Conservation (phyloP, 1,140 invertebrate species). For the Agrypnia vestita region DNA sequence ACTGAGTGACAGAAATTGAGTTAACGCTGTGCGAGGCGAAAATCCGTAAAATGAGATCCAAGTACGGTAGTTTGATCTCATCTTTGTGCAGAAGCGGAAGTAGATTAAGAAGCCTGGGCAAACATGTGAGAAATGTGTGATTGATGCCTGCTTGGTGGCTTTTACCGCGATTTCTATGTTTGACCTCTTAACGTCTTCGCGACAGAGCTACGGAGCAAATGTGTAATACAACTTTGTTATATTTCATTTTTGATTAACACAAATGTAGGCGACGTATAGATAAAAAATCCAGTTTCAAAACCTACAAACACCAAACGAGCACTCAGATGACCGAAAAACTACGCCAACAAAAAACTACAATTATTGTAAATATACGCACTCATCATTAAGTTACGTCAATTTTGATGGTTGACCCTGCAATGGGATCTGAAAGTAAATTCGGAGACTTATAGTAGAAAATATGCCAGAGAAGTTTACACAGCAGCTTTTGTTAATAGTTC, state of each 20-base stretch:
- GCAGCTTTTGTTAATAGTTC: too few species aligned
- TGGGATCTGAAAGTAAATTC: too few species aligned
- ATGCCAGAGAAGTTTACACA: too few species aligned
- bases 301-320: too few species aligned
- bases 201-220: constrained; percentile 4
- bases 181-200: not conserved
- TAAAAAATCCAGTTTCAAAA: too few species aligned
- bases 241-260: constrained; percentile 1
- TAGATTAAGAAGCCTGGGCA: constrained; percentile 16
- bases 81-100: constrained; percentile 21
- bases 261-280: not conserved
- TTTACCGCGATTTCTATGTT: constrained; percentile 34
- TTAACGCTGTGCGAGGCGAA: not conserved
- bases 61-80: constrained; percentile 6
- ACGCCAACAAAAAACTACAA: too few species aligned
- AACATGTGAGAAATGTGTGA: constrained; percentile 33
- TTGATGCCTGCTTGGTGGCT: not conserved
- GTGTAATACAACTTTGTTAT: constrained; percentile 6
- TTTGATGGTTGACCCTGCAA: too few species aligned
- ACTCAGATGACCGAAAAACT: too few species aligned
- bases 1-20: not conserved
- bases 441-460: too few species aligned
- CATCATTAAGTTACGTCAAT: too few species aligned
- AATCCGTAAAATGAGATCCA: not conserved
- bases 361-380: too few species aligned